phyloP scores from a whole-genome alignment of 1,140 invertebrate species.

The Arion vulgaris region DNA sequence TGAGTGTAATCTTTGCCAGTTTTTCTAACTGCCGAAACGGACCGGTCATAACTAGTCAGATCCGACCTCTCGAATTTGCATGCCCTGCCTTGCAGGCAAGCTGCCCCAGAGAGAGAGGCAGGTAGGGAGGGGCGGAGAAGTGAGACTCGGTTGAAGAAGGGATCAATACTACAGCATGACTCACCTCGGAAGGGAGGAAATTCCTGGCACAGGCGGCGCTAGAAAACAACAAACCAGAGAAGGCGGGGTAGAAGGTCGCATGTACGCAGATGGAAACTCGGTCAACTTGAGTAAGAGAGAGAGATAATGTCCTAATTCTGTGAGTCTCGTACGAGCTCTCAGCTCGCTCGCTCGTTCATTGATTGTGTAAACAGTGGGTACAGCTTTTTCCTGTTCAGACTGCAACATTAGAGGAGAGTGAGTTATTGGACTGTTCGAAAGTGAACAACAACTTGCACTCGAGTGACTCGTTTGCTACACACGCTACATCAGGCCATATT shows the following conservation, averaged over 20 bases:
- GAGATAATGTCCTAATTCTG: background rate
- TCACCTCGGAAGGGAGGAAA: background rate
- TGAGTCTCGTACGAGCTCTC: background rate
- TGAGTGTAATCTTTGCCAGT: no score
- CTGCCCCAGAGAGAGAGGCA: background rate
- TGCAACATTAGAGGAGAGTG: no score
- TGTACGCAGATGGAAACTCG: background rate
- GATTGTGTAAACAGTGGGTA: background rate
- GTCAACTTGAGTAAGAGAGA: background rate
- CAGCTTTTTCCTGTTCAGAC: no score
- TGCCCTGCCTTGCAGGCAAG: no score
- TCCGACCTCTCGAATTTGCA: background rate
- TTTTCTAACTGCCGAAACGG: no score
- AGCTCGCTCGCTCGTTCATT: background rate
- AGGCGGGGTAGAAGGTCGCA: background rate
- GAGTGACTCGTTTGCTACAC: no score
- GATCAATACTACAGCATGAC: background rate
- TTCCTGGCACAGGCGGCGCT: background rate
- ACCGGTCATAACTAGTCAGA: background rate
- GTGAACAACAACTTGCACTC: no score
- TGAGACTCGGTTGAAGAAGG: background rate
- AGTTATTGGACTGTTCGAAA: no score
- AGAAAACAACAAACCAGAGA: no score
- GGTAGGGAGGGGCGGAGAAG: background rate
- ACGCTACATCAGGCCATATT: background rate